Percentiles rank a stretch among this genome's conserved stretches.
Conservation (phyloP, 2,888 invertebrate genomes). For the Diadromus collaris region DNA sequence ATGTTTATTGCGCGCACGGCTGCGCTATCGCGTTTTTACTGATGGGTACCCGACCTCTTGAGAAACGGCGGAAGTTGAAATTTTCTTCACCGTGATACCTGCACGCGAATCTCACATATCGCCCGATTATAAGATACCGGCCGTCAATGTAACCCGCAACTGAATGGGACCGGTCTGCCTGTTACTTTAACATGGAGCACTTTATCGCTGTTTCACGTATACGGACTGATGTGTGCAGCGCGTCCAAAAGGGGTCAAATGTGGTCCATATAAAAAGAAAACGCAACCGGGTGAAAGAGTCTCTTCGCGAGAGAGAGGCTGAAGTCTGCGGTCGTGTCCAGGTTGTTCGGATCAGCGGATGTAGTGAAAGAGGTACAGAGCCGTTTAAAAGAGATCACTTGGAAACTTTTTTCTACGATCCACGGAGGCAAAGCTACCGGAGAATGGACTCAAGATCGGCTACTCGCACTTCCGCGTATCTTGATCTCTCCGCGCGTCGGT, state of each 20-base stretch:
- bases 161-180: slow-evolving; percentile 2
- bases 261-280: background rate
- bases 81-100: slow-evolving; percentile 10
- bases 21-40: slow-evolving; percentile 16
- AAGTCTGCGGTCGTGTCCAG: background rate
- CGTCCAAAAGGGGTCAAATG: background rate
- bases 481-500: background rate
- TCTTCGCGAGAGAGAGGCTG: background rate
- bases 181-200: background rate
- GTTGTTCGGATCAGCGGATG: background rate
- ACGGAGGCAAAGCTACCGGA: background rate
- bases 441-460: background rate
- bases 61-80: slow-evolving; percentile 1
- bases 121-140: background rate
- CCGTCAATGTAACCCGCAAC: slow-evolving; percentile 1
- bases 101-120: slow-evolving; percentile 17
- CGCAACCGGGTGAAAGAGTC: background rate
- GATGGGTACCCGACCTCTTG: slow-evolving; percentile 4
- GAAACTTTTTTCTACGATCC: too few relatives aligned
- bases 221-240: background rate
- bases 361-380: background rate
- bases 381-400: background rate
- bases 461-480: background rate
- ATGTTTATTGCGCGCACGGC: slow-evolving; percentile 36
- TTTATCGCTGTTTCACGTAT: slow-evolving; percentile 6